Evolutionary conservation across 1,140 invertebrate species (phyloP), one percentile per base, ranked within the genome.

Genomic region (Metaphire vulgaris): DNA sequence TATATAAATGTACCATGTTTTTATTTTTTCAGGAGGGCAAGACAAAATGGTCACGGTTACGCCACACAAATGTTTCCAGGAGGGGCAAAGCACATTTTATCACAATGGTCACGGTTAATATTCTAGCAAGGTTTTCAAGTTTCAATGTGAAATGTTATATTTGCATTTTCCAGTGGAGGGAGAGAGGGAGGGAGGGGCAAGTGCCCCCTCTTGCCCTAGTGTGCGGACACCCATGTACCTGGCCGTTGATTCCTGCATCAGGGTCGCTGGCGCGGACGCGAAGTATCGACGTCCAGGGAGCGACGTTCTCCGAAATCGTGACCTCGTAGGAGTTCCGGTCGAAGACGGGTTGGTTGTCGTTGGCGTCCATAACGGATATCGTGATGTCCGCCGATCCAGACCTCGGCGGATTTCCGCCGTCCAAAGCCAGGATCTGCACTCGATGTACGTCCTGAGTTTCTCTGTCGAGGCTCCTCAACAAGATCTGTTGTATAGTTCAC

Each of bases 171-270:
- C n/a, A n/a, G n/a, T n/a, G n/a, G 30, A 76, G 72, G 70, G 26
- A 26, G 75, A 72, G 74, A 31, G 32, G 29, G 33, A 97, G 91
- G n/a, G n/a, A n/a, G n/a, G n/a, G n/a, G n/a, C n/a, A n/a, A n/a
- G n/a, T n/a, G n/a, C n/a, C n/a, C n/a, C n/a, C n/a, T n/a, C n/a
- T n/a, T n/a, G n/a, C n/a, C n/a, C n/a, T n/a, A n/a, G n/a, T n/a
- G n/a, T n/a, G n/a, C n/a, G n/a, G n/a, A n/a, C n/a, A n/a, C n/a
- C n/a, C n/a, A n/a, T n/a, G n/a, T n/a, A n/a, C n/a, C 80, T 92
- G 95, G 1, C 94, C 94, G 86, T 97, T 97, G 0, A 92, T 93
- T 15, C 94, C 95, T 85, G 94, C 92, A 87, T 97, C 95, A 82
- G 93, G 92, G 88, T 98, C 96, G 6, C 91, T 89, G 1, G 95